A percentile compares a stretch with the other conserved stretches of the same genome.
These are phyloP conservation scores for Cichlasoma orientale DNA, from an alignment of 2,797 vertebrate genomes.

Conservation along the genomic window DNA sequence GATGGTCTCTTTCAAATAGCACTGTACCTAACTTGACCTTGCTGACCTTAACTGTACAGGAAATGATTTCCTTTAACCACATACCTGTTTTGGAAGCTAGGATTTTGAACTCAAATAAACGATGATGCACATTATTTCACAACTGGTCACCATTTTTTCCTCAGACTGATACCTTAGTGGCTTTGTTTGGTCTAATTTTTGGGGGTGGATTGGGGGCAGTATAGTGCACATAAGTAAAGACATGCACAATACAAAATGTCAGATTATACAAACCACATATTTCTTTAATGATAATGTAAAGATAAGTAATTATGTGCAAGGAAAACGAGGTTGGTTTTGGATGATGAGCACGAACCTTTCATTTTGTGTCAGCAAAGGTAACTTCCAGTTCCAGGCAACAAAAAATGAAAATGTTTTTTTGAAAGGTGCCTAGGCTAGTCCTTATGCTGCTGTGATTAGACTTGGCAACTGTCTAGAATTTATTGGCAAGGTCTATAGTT, in stretches of 20 bases:
- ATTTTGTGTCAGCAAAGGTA: background rate
- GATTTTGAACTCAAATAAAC: constrained; percentile 95
- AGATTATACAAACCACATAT: no score
- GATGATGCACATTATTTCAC: constrained; percentile 86
- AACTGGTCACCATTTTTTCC: constrained; percentile 51
- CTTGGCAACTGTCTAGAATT: constrained; percentile 1
- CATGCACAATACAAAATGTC: background rate
- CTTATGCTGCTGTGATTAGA: constrained; percentile 25
- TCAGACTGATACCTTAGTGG: background rate
- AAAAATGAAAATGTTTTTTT: background rate
- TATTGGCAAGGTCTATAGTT: background rate
- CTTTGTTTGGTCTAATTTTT: background rate
- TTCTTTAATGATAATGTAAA: no score
- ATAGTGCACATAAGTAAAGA: background rate
- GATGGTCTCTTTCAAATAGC: constrained; percentile 82
- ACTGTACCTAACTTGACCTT: constrained; percentile 83
- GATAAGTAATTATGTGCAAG: no score
- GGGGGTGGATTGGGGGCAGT: background rate
- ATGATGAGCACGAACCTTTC: background rate
- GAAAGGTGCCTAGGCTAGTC: constrained; percentile 11
- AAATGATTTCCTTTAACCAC: constrained; percentile 79
- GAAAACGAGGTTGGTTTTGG: no score
- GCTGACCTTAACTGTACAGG: constrained; percentile 86
- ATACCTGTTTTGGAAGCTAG: constrained; percentile 89
- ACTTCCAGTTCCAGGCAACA: background rate